Conservation (phyloP, 1,140 invertebrate genomes). For the Drosophila sulfurigaster region DNA sequence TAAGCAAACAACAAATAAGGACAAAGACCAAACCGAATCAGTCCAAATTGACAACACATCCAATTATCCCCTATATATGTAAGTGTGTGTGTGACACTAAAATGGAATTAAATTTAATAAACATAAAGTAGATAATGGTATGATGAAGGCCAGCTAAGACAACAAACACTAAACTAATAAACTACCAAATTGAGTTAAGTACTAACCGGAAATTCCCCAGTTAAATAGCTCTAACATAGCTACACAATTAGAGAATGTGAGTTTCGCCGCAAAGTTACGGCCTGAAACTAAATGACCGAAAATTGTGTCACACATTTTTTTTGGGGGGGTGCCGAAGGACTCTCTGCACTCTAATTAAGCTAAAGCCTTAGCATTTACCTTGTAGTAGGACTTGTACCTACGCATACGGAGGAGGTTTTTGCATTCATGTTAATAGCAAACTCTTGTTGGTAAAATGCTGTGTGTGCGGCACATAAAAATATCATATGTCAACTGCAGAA, state of each 20-base stretch:
- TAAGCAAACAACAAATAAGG: conserved; percentile 23
- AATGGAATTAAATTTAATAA: conserved; percentile 18
- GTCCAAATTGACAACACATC: background rate
- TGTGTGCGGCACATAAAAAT: conserved; percentile 72
- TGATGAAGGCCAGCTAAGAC: background rate
- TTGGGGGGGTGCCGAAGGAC: conserved; percentile 27
- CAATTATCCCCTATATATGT: background rate
- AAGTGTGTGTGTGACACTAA: background rate
- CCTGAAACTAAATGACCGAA: conserved; percentile 32
- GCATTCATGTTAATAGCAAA: conserved; percentile 65
- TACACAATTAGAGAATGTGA: conserved; percentile 26
- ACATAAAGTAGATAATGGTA: background rate
- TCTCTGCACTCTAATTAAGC: conserved; percentile 72
- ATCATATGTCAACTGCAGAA: conserved; percentile 78
- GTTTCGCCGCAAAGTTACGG: background rate
- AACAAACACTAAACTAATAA: background rate
- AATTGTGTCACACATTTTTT: conserved; percentile 59
- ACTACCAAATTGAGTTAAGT: background rate
- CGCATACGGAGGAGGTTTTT: background rate
- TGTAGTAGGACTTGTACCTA: conserved; percentile 42
- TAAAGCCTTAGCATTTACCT: conserved; percentile 80
- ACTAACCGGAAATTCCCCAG: background rate
- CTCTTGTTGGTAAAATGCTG: conserved; percentile 57
- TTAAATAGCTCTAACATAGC: conserved; percentile 20
- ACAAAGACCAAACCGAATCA: background rate